Evolutionary conservation across 2,888 invertebrate species (phyloP).

Genomic region (Pollenia angustigena): DNA sequence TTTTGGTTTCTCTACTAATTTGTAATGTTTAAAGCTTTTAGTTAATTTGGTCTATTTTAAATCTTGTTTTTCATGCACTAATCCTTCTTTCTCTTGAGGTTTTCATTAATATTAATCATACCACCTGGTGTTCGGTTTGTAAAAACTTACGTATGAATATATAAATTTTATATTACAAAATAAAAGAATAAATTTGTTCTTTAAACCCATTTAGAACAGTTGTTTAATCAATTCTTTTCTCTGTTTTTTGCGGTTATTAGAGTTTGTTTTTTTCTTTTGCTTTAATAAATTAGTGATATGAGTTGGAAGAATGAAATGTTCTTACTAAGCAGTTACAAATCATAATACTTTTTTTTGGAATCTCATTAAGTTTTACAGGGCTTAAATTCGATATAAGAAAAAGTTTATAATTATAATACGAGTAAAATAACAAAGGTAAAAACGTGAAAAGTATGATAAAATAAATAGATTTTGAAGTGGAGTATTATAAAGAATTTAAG

Average conservation of each 20-base stretch:
- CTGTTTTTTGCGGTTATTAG: neutral
- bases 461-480: too few species aligned
- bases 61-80: neutral
- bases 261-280: neutral
- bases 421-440: too few species aligned
- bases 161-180: neutral
- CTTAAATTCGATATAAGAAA: too few species aligned
- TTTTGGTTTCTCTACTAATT: too few species aligned
- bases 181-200: neutral
- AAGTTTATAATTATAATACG: too few species aligned
- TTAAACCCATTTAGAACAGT: conserved; percentile 5
- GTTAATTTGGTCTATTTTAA: too few species aligned
- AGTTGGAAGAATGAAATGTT: neutral
- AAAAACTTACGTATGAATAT: neutral
- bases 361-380: neutral
- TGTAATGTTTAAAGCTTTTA: too few species aligned
- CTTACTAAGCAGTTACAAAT: neutral
- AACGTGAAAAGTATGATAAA: too few species aligned
- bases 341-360: neutral
- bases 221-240: conserved; percentile 39
- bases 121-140: conserved; percentile 36
- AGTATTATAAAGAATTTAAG: too few species aligned
- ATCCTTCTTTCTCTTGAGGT: neutral
- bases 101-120: conserved; percentile 43
- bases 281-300: neutral